Evolutionary conservation across 1,140 invertebrate genomes (phyloP), one percentile per base, ranked within the genome.

Genomic region (Nylanderia fulva): DNA sequence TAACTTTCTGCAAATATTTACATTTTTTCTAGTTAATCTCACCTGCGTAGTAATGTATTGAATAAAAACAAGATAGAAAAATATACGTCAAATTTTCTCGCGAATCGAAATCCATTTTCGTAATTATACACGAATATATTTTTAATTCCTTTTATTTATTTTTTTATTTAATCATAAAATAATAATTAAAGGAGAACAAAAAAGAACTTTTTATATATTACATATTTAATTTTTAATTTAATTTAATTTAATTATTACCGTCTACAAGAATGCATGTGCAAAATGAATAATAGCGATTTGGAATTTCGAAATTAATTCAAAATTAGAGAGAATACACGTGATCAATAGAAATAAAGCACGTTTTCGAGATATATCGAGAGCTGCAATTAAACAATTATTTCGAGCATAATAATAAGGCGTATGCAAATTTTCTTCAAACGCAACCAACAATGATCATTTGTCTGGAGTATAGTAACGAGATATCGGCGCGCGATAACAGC

Each of bases 391-490:
- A 27, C n/a, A 68, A 54, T 66, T 79, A 39, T 11, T 68, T 21
- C 39, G 8, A 21, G 33, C 36, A 36, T 54, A 69, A 54, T 54
- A 69, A 54, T 39, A 11, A 54, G 21, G 54, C 0, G 1, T 13
- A 7, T 2, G 63, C n/a, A 24, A 69, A 69, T 39, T 80, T 18
- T 2, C 33, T 79, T 54, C 8, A 42, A 33, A n/a, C 18, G 8
- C 1, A 29, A 0, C n/a, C 4, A 45, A 69, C 18, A 56, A 29
- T 69, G 21, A 15, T 48, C 29, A 42, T 58, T 69, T 42, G 52
- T 72, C 63, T 72, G 27, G 21, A 60, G 52, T 58, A 56, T 7
- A 52, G n/a, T 39, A 68, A 52, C 11, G 63, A 64, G 45, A 48
- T 48, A 48, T 77, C 9, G 8, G 33, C 3, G 27, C 15, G 3